phyloP scores from a whole-genome alignment of 2,113 vertebrate species.

The Heterotis niloticus region DNA sequence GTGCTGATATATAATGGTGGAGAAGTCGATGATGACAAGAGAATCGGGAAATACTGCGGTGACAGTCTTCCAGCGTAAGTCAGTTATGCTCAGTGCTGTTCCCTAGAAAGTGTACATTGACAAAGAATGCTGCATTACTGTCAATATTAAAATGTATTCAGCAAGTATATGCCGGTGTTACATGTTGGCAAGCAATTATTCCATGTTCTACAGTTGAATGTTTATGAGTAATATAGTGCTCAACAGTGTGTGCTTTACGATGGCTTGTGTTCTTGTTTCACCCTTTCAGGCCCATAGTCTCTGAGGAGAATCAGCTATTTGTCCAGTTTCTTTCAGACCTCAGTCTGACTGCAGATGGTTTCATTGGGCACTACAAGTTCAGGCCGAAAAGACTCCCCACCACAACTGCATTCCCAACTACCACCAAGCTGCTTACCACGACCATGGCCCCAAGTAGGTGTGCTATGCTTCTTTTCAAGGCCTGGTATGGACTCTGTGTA shows the following conservation, averaged over 20 bases:
- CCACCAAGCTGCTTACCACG: conserved; percentile 51
- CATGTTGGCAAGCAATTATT: too few species aligned
- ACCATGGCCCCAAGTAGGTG: conserved; percentile 65
- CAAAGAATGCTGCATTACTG: too few species aligned
- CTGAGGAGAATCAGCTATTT: conserved; percentile 73
- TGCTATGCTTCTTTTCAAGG: background rate
- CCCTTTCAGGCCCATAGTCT: conserved; percentile 72
- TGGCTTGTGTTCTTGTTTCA: conserved; percentile 31
- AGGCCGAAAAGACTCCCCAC: conserved; percentile 66
- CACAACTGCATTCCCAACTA: conserved; percentile 49
- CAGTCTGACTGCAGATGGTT: conserved; percentile 83
- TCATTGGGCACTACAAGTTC: conserved; percentile 80
- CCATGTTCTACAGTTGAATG: background rate
- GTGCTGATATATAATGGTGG: conserved; percentile 74
- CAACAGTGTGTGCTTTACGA: background rate
- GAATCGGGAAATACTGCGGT: conserved; percentile 80
- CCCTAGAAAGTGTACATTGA: too few species aligned
- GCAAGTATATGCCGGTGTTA: too few species aligned
- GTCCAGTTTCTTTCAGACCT: conserved; percentile 81
- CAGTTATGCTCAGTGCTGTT: too few species aligned
- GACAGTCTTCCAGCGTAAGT: conserved; percentile 80
- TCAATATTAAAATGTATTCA: too few species aligned
- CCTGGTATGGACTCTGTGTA: background rate
- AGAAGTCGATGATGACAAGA: conserved; percentile 69
- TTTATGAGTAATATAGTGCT: background rate